These are phyloP conservation scores for Steromphala cineraria DNA, from an alignment of 2,888 invertebrate genomes.

Conservation along the genomic window DNA sequence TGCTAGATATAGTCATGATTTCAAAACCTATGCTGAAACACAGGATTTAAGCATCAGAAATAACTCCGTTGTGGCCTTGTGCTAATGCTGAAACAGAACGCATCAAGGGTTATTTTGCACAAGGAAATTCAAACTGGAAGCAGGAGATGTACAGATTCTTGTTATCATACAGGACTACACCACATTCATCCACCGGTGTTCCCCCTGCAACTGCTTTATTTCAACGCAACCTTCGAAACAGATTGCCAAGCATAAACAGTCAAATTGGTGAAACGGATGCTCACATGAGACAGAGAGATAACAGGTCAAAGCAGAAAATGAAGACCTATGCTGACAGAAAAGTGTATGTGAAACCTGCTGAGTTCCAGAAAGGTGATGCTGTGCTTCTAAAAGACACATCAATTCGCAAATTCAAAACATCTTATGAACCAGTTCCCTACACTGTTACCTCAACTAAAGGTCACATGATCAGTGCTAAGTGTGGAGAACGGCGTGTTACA, in stretches of 20 bases:
- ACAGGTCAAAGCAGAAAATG: neutral
- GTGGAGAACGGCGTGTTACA: neutral
- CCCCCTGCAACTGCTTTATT: no score
- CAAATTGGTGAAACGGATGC: neutral
- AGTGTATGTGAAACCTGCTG: neutral
- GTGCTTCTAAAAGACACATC: no score
- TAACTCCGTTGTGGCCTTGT: slow-evolving; percentile 18
- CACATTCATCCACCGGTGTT: no score
- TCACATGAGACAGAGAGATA: neutral
- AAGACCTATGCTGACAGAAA: slow-evolving; percentile 4
- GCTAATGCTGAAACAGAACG: no score
- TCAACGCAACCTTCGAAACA: neutral
- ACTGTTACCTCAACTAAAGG: neutral
- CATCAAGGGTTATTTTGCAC: neutral
- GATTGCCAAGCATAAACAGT: neutral
- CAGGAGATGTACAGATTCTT: no score
- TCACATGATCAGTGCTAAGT: neutral
- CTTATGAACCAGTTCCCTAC: neutral
- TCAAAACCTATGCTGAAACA: no score
- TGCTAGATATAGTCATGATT: no score
- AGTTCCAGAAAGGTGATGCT: neutral
- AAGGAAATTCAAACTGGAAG: neutral
- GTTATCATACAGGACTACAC: no score
- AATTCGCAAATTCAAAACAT: neutral
- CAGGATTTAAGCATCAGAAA: slow-evolving; percentile 7